Base-by-base conservation (phyloP, 1,140 invertebrate species). In the Diabrotica undecimpunctata region DNA sequence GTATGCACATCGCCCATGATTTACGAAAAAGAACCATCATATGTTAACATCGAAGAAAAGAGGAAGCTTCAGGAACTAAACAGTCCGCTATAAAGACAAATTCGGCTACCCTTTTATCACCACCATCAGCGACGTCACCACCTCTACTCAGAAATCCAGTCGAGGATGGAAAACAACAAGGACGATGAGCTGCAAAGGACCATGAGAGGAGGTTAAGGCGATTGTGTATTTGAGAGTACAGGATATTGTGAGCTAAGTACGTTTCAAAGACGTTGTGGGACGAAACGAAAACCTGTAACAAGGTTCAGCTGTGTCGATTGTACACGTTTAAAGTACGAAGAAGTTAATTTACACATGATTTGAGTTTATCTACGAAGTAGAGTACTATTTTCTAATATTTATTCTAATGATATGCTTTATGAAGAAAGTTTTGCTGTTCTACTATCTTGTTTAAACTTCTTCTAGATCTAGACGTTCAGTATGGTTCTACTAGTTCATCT, bases 41-140 rank as follows among this genome's bases (percentile, higher is more conserved):
- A 76, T 39, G 72, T 89, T 13, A 82, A 82, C 5, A 64, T 69
- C 12, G 81, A 84, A 57, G 83, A 88, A 66, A 83, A 81, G 68
- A 64, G 71, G 8, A 71, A 76, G 46, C 78, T 90, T 36, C 80
- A 80, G 60, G 68, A 77, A 39, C 75, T 82, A 41, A 89, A 88
- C 75, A 65, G 75, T 75, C n/a, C 87, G 84, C 63, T 90, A 90
- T 70, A 86, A 83, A 76, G 72, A 78, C 13, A 88, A 88, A 71
- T 88, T 88, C 79, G 83, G 83, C 41, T 89, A 89, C 76, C 88
- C 88, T 6, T 90, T 89, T 77, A 84, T 90, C 37, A 87, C 83
- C 7, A 79, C 86, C 66, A 81, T 86, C 80, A 89, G 89, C 70
- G 87, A 87, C 81, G 86, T 14, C 75, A 81, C 38, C 81, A 83